Evolutionary conservation across 2,797 vertebrate species (phyloP), one percentile per base, ranked within the genome.

Genomic region (Myripristis murdjan): DNA sequence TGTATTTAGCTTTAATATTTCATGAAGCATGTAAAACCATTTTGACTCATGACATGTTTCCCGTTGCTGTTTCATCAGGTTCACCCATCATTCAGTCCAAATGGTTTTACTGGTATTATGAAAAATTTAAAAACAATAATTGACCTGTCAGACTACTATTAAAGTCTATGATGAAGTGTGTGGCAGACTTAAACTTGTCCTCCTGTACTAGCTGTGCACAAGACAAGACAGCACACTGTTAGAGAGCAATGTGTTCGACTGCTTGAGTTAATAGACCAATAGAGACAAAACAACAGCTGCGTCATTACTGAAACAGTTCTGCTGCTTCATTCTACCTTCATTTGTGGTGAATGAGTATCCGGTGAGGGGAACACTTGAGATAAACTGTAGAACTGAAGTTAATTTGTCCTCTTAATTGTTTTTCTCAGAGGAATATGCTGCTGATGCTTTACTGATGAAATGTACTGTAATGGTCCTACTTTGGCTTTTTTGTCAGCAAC

Each of bases 1-100:
- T 18, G 23, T 57, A 47, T 44, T 41, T 51, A 23, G 37, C 60
- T 23, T 35, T 1, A 10, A 44, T 39, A 35, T 39, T 55, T 59
- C 18, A 46, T 64, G 46, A 60, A 43, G 20, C n/a, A 39, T 6
- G 52, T 37, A 58, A 53, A 59, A 49, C 16, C 18, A 35, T 39
- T 14, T 61, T 3, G 11, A 57, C 15, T 20, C 22, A 43, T 23
- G 41, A 63, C 6, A 14, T 14, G 9, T 31, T 67, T 58, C 39
- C 54, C 7, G 10, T 16, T 1, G 39, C 16, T 51, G 10, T 33
- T 59, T n/a, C 56, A 31, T 60, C 48, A 26, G 58, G 3, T 61
- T 80, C 62, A 68, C 24, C 64, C 5, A 58, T 66, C 35, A 33
- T 68, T 65, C 26, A 18, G 46, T 46, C 33, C 31, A 10, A 68